These are phyloP conservation scores for Dasyprocta punctata DNA, from an alignment of 2,113 vertebrate genomes.

Conservation along the genomic window DNA sequence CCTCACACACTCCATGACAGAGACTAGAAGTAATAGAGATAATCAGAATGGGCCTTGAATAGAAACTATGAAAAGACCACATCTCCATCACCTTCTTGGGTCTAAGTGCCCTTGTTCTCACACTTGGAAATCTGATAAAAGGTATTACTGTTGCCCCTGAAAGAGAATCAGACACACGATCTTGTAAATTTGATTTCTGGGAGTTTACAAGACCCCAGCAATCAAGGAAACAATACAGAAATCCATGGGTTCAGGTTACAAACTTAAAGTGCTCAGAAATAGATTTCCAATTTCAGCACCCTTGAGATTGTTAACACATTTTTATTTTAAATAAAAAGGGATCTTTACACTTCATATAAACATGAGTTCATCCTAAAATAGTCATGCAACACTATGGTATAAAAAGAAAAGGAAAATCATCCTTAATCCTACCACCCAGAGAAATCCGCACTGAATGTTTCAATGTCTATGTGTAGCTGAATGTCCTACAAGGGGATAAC, in stretches of 20 bases:
- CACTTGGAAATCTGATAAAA: neutral
- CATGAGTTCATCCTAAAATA: conserved; percentile 38
- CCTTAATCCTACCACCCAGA: neutral
- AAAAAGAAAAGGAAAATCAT: conserved; percentile 30
- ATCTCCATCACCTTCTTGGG: neutral
- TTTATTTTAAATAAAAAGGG: conserved; percentile 45
- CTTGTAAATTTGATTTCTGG: neutral
- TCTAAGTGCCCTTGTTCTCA: neutral
- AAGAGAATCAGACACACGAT: neutral
- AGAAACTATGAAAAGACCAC: neutral
- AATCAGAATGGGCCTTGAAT: neutral
- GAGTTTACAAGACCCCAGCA: neutral
- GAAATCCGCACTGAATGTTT: neutral
- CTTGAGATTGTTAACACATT: neutral
- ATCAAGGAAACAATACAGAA: too few species aligned
- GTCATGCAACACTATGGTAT: neutral
- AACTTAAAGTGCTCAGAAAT: neutral
- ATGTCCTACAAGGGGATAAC: neutral
- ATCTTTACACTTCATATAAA: conserved; percentile 43
- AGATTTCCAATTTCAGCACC: neutral
- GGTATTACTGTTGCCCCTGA: neutral
- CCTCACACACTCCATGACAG: neutral
- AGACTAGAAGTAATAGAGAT: neutral
- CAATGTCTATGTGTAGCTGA: neutral
- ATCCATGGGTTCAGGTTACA: neutral